phyloP scores from a whole-genome alignment of 2,797 vertebrate species.

The Sebastiscus albofasciatus region DNA sequence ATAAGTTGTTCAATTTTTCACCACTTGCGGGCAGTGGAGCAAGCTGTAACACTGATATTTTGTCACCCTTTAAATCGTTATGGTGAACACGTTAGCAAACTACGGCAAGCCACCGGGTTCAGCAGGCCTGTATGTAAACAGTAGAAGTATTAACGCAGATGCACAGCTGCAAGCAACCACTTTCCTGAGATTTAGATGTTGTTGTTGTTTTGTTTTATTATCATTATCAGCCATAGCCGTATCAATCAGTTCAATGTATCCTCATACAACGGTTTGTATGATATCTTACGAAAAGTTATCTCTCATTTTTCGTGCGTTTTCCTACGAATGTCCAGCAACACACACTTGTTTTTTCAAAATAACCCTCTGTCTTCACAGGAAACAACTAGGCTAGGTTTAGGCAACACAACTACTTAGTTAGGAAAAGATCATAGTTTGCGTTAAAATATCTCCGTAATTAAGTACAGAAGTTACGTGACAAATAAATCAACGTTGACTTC shows the following conservation, averaged over 20 bases:
- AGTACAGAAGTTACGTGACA: too few species aligned
- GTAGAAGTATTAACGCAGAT: neutral
- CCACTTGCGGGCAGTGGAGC: neutral
- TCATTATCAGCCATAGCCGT: neutral
- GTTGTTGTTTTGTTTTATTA: neutral
- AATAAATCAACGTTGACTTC: too few species aligned
- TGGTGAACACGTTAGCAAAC: neutral
- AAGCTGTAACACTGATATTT: neutral
- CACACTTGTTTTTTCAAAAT: too few species aligned
- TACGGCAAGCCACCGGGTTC: neutral
- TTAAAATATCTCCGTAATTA: too few species aligned
- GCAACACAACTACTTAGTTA: too few species aligned
- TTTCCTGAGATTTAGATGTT: neutral
- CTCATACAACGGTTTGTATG: too few species aligned
- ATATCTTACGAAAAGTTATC: too few species aligned
- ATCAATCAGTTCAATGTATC: neutral
- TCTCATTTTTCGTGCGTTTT: too few species aligned
- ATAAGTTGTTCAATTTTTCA: neutral
- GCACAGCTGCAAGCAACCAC: neutral
- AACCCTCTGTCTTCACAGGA: too few species aligned
- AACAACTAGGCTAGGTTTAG: too few species aligned
- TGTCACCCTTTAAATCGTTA: neutral
- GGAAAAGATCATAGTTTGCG: too few species aligned
- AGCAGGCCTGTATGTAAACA: neutral
- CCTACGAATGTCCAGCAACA: too few species aligned